Evolutionary conservation across 2,888 invertebrate genomes (phyloP), one percentile per base, ranked within the genome.

Genomic region (Blastobasis adustella): DNA sequence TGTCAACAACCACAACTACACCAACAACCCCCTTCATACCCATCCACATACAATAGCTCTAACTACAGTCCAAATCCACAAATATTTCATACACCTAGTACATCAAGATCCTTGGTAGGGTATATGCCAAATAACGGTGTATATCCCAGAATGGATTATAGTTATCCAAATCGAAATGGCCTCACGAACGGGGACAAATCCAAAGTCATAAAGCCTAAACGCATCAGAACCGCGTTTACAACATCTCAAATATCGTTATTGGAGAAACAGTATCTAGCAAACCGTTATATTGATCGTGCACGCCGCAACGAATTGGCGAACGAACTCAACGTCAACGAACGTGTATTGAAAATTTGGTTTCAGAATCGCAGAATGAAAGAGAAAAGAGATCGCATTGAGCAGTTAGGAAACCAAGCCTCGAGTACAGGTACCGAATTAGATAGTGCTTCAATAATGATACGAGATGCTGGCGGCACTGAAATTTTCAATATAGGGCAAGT

Each of bases 341-440:
- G 79, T 1, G 79, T 76, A 0, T 93, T 96, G 47, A 95, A 95
- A 73, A 94, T 95, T 42, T 95, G 95, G 95, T 96, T 95, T 71
- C 95, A 95, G 68, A 95, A 95, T 69, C 86, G 94, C 0, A 82
- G 95, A 0, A 95, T 95, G 95, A 93, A 93, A 58, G 88, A 83
- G 64, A 93, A 93, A 69, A 93, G 93, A 65, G 92, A 92, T 55
- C 80, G 80, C 43, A 64, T 71, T 4, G 82, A 82, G 50, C 62
- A 61, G 53, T 51, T 68, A 1, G 78, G 79, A 50, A 75, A 76
- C 37, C 63, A 61, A 0, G 77, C 79, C 55, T 79, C 76, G 41
- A 64, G 71, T 0, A 73, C 65, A 37, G 76, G 72, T 6, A 72
- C 71, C 0, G 76, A 76, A 39, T 52, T 65, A 36, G 60, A 54